Evolutionary conservation across 2,888 invertebrate genomes (phyloP).

Genomic region (Amiota communis): DNA sequence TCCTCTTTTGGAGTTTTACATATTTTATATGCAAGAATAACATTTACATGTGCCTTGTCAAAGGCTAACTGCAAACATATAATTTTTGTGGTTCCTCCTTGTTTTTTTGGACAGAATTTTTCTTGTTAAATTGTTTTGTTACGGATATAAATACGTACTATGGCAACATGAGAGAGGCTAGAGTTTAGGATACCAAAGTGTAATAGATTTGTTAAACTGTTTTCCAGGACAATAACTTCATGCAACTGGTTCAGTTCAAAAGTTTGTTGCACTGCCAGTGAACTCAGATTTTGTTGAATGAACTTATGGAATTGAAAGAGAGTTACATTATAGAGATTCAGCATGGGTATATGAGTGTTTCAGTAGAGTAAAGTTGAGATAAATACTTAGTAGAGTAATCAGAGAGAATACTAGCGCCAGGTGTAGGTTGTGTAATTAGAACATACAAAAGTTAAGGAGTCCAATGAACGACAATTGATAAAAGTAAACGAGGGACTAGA

Average conservation of each 20-base stretch:
- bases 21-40: conserved; percentile 36
- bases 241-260: neutral
- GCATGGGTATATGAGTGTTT: too few species aligned
- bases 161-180: neutral
- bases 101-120: conserved; percentile 51
- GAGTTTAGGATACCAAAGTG: neutral
- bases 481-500: too few species aligned
- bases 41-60: conserved; percentile 40
- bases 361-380: too few species aligned
- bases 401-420: too few species aligned
- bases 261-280: conserved; percentile 10
- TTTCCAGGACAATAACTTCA: neutral
- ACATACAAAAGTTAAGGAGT: too few species aligned
- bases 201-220: conserved; percentile 8
- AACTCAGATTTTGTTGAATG: neutral
- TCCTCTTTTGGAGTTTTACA: conserved; percentile 32
- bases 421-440: too few species aligned
- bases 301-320: too few species aligned
- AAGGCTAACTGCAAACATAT: conserved; percentile 58
- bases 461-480: too few species aligned
- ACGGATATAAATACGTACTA: conserved; percentile 63
- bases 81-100: conserved; percentile 7
- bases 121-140: conserved; percentile 65
- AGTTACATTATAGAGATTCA: too few species aligned
- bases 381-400: too few species aligned